These are phyloP conservation scores for Drosophila nikananu DNA, from an alignment of 1,140 invertebrate species.

Conservation along the genomic window DNA sequence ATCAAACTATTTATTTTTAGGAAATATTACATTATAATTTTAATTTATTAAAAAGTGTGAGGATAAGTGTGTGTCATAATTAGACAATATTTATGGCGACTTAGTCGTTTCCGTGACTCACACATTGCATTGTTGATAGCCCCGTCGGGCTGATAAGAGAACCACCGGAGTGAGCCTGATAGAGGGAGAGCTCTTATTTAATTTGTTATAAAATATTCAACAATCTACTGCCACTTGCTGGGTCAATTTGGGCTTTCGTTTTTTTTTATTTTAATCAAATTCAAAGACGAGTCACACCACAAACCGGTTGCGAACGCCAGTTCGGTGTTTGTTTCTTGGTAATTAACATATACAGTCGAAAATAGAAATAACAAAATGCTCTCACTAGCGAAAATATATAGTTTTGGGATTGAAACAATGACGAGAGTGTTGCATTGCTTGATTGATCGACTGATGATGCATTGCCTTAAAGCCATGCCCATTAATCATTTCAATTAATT, in stretches of 20 bases:
- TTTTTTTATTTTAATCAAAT: slow-evolving; percentile 13
- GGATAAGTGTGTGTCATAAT: background rate
- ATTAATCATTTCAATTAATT: background rate
- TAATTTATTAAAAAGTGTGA: background rate
- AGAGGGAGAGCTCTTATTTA: background rate
- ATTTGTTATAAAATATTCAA: slow-evolving; percentile 41
- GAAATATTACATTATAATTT: background rate
- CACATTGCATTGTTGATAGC: slow-evolving; percentile 9
- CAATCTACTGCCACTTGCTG: slow-evolving; percentile 6
- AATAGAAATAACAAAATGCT: slow-evolving; percentile 61
- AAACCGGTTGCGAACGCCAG: slow-evolving; percentile 36
- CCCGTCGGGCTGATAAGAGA: slow-evolving; percentile 3
- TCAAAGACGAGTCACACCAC: slow-evolving; percentile 14
- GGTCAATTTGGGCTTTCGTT: background rate
- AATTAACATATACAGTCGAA: slow-evolving; percentile 42
- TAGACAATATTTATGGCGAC: background rate
- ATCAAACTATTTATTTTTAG: background rate
- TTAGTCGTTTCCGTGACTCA: background rate
- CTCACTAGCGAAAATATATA: slow-evolving; percentile 35
- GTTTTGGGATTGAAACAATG: slow-evolving; percentile 12
- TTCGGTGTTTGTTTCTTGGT: background rate
- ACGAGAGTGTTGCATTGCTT: slow-evolving; percentile 2
- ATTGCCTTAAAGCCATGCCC: background rate
- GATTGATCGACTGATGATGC: slow-evolving; percentile 7
- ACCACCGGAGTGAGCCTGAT: background rate